Evolutionary conservation across 1,140 invertebrate species (phyloP), one percentile per base, ranked within the genome.

Genomic region (Chrysomallon squamiferum): DNA sequence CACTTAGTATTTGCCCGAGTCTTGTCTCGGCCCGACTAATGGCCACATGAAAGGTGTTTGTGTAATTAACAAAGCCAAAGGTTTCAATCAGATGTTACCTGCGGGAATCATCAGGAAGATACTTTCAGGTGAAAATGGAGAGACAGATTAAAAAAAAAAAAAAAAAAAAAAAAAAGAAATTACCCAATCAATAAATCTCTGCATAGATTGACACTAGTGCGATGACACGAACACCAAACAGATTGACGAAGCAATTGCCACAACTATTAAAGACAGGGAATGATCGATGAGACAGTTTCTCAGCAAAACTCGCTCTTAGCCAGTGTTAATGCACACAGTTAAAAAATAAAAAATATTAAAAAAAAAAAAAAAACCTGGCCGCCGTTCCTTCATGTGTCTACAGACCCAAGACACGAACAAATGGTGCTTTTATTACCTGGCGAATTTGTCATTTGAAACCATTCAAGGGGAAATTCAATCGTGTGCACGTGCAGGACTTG

Each of bases 161-260:
- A n/a, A n/a, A n/a, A n/a, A n/a, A n/a, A n/a, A n/a, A 15, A 54
- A 54, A 54, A 54, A 54, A 54, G 50, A 54, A 54, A 54, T 54
- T 54, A 54, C 29, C 50, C 50, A 54, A 54, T 54, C 50, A 54
- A 54, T 54, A 54, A 6, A 30, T 27, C 22, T 54, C 29, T 54
- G 50, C 35, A 20, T 18, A 30, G 50, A 54, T 54, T 54, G 50
- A 54, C 35, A 38, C 35, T 38, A 30, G 50, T 27, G 50, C 50
- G 25, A 27, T 30, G 50, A 54, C 50, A 54, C 50, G 50, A 54
- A 25, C 22, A 54, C 22, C 50, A 54, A 54, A 54, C 50, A 54
- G 22, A 22, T 25, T 22, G 50, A 54, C 22, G 22, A 22, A 30
- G 50, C 50, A 54, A 18, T 54, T 54, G 22, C 50, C 50, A 27